Evolutionary conservation across 2,797 vertebrate species (phyloP), one percentile per base, ranked within the genome.

Genomic region (Hozukius guyotensis): DNA sequence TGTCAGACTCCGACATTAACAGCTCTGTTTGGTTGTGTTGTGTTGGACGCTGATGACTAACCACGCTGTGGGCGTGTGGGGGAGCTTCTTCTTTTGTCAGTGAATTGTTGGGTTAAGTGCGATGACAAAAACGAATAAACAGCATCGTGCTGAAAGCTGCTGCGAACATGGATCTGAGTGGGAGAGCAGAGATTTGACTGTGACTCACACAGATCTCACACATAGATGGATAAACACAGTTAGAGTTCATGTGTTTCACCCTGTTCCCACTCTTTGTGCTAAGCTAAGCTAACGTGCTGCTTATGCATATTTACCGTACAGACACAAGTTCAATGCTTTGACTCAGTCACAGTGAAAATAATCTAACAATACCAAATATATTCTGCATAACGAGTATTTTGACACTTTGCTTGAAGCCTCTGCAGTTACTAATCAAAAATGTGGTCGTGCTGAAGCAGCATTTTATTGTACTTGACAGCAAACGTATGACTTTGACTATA

Each of bases 11-110:
- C 4, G 0, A 2, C 25, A 8, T 61, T 2, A 16, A 25, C 57
- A 24, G 24, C 31, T 38, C 12, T 25, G 18, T 49, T 24, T 55
- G 72, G 31, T 60, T 70, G 66, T 42, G 38, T 20, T 60, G 57
- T 25, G 69, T 56, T 56, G 1, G 6, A 29, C 36, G 12, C 49
- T n/a, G 36, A 22, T 81, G 81, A 77, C 72, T 65, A 55, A 79
- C 29, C 1, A 3, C 24, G 60, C 6, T 27, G 75, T 31, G 34
- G 75, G 68, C 4, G 68, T 77, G 75, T 12, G 67, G 67, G 46
- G 55, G 68, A 76, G 27, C 29, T 56, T 16, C 53, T 57, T 46
- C 42, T 62, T 60, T 46, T 60, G 61, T 32, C 8, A 1, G 11
- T 16, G 27, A 46, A 22, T 63, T 56, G 59, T 64, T 49, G 69